A percentile compares a stretch with the other conserved stretches of the same genome.
Evolutionary conservation across 2,113 vertebrate species (phyloP).

Genomic region (Lipophrys pholis): DNA sequence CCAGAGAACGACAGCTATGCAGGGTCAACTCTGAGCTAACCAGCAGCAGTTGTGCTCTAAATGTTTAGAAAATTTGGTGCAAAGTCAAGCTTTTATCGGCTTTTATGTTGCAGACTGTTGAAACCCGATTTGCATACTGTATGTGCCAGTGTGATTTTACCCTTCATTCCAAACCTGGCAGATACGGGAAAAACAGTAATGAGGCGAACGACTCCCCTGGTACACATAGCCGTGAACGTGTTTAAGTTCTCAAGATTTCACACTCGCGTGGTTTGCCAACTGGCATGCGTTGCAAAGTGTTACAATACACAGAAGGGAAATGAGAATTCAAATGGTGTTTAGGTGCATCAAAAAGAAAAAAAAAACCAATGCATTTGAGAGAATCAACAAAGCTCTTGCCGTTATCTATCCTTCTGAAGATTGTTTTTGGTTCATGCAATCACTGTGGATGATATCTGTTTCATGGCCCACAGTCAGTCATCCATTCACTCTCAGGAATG

Average conservation of each 20-base stretch:
- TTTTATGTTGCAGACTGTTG: conserved; percentile 27
- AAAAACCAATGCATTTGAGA: neutral
- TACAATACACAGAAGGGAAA: conserved; percentile 34
- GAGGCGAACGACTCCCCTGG: conserved; percentile 28
- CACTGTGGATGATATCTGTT: conserved; percentile 31
- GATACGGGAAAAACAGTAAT: conserved; percentile 54
- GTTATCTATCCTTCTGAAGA: neutral
- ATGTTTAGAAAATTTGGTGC: conserved; percentile 11
- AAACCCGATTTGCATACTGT: conserved; percentile 31
- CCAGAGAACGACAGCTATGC: neutral
- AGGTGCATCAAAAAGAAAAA: neutral
- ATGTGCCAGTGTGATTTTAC: conserved; percentile 26
- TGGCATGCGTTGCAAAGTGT: conserved; percentile 42
- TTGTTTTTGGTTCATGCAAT: conserved; percentile 29
- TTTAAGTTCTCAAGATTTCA: conserved; percentile 53
- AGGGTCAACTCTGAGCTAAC: neutral
- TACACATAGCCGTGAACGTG: conserved; percentile 67
- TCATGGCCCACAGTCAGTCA: conserved; percentile 32
- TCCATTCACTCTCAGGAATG: conserved; percentile 65
- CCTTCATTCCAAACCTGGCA: conserved; percentile 32
- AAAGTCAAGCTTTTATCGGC: conserved; percentile 1
- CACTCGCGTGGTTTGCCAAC: conserved; percentile 52
- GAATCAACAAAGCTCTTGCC: neutral
- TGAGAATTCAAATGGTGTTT: conserved; percentile 19
- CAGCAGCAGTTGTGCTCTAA: neutral